Evolutionary conservation across 2,888 invertebrate species (phyloP), one percentile per base, ranked within the genome.

Genomic region (Drosophila formosana): DNA sequence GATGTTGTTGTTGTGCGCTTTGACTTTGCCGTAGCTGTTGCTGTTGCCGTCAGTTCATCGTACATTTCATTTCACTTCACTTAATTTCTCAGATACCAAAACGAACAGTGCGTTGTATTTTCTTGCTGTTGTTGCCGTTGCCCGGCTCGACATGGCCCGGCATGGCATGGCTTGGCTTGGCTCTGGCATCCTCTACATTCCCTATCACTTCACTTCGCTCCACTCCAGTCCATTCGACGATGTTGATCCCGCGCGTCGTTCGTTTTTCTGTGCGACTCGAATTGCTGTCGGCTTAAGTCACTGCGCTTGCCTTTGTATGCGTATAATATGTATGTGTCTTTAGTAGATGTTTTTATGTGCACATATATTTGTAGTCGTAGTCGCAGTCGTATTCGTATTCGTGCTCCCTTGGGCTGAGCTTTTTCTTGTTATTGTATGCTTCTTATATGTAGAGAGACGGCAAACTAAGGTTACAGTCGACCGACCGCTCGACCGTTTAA

Each of bases 61-160:
- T 87, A 84, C 89, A 87, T 87, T 87, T 86, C 84, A 86, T 88
- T 88, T 88, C 89, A 84, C 80, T 88, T 85, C 87, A 85, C 82
- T 85, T 85, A 85, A 85, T 85, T 85, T 88, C 84, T 83, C 85
- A 86, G 85, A 85, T 85, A 88, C 87, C 85, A 85, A 88, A 88
- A 71, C 83, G 83, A 83, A 88, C 88, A 80, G 57, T 47, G 71
- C 74, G 83, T 74, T 73, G 78, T 80, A 78, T 80, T 81, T 80
- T 81, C 69, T 75, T 81, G 60, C 41, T 72, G 68, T 49, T 71
- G 66, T 71, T 61, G 71, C 49, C 45, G 8, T 43, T 7, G 18
- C 46, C 28, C 30, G 49, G 49, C 49, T 18, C 26, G 52, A 26
- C 39, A 26, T 49, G 28, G 26, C 56, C 56, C 46, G 25, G 25